These are phyloP conservation scores for Oxygymnocypris stewartii DNA, from an alignment of 2,113 vertebrate genomes.

Conservation along the genomic window DNA sequence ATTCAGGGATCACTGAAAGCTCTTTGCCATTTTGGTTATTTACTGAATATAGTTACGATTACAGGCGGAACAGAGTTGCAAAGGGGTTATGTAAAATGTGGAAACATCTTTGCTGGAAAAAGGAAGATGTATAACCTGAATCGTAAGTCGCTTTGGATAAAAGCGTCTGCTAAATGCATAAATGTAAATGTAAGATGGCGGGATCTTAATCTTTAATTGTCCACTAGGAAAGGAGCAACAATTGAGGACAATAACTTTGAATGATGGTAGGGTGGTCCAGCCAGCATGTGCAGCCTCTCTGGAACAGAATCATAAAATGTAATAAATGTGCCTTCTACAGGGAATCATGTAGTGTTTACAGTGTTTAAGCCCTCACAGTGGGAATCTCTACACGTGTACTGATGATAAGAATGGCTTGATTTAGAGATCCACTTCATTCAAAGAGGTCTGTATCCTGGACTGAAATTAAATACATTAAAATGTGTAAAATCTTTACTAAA, in stretches of 20 bases:
- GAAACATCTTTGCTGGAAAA: constrained; percentile 36
- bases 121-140: neutral
- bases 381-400: constrained; percentile 4
- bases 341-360: neutral
- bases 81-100: constrained; percentile 16
- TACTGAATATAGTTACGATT: constrained; percentile 28
- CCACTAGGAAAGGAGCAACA: neutral
- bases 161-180: no score
- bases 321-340: constrained; percentile 3
- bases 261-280: constrained; percentile 21
- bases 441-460: neutral
- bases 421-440: neutral
- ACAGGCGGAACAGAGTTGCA: constrained; percentile 28
- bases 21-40: constrained; percentile 30
- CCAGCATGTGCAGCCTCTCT: constrained; percentile 16
- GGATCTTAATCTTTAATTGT: constrained; percentile 23
- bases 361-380: neutral
- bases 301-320: neutral
- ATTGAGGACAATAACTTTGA: constrained; percentile 31
- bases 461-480: neutral
- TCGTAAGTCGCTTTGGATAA: no score
- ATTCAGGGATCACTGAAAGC: neutral
- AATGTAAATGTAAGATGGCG: neutral
- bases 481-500: neutral
- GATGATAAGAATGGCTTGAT: constrained; percentile 3